Percentiles rank a stretch among this genome's conserved stretches.
Evolutionary conservation across 2,113 vertebrate species (phyloP).

Genomic region (Butorides virescens): DNA sequence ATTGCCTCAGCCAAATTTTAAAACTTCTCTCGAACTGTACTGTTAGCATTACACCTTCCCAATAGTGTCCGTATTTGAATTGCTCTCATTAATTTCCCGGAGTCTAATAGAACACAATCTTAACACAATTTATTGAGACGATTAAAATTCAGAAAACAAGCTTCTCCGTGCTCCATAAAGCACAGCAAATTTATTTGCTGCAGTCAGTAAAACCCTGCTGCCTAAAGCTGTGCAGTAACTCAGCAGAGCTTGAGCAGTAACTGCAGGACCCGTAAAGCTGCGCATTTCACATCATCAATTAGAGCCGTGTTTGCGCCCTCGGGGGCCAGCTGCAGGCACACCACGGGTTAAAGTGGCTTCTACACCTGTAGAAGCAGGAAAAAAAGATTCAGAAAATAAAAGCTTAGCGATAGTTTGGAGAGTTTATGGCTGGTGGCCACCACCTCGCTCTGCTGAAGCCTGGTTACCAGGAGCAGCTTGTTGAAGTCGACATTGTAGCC

Average conservation of each 20-base stretch:
- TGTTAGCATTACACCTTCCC: constrained; percentile 36
- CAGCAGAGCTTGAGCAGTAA: background rate
- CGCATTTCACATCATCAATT: background rate
- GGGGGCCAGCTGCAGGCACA: background rate
- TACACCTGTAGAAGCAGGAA: background rate
- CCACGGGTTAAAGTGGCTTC: background rate
- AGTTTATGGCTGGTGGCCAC: background rate
- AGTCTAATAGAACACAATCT: constrained; percentile 54
- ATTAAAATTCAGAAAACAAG: constrained; percentile 70
- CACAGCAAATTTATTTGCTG: constrained; percentile 52
- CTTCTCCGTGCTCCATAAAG: constrained; percentile 64
- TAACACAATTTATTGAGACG: constrained; percentile 71
- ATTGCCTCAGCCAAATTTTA: constrained; percentile 46
- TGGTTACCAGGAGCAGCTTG: background rate
- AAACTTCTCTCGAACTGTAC: background rate
- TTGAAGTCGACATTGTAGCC: background rate
- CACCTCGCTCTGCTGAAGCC: background rate
- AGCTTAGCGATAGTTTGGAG: background rate
- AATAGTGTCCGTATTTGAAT: background rate
- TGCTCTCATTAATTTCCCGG: constrained; percentile 52
- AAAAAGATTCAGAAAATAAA: background rate
- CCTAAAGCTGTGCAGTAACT: constrained; percentile 1
- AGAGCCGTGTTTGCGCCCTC: background rate
- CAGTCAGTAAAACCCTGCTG: constrained; percentile 18
- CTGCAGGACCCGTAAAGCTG: background rate